These are phyloP conservation scores for Heliconius aoede DNA, from an alignment of 2,888 invertebrate species.

Conservation along the genomic window DNA sequence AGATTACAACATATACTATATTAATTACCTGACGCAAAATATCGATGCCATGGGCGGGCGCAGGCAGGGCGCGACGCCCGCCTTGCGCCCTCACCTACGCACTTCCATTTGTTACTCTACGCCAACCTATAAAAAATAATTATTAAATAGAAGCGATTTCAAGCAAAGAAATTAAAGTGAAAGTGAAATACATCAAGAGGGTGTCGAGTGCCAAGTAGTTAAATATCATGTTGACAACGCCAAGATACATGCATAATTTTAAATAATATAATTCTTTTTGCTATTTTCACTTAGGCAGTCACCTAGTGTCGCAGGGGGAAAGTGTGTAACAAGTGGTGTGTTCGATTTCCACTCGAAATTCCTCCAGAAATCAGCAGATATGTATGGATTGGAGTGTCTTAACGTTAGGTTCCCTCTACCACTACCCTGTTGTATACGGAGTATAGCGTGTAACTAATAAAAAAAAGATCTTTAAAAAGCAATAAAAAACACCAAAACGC, in stretches of 20 bases:
- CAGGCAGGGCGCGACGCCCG: constrained; percentile 76
- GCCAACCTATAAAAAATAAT: constrained; percentile 59
- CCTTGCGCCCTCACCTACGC: constrained; percentile 78
- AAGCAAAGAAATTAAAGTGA: neutral
- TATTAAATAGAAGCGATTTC: neutral
- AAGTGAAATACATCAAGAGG: neutral
- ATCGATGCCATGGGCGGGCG: constrained; percentile 80
- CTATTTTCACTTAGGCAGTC: no score
- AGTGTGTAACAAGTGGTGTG: no score
- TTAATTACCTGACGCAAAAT: constrained; percentile 65
- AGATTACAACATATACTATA: neutral
- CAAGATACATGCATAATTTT: neutral
- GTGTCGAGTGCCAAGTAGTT: neutral
- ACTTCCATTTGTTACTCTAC: constrained; percentile 66
- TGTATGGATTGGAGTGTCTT: no score
- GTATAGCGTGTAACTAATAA: no score
- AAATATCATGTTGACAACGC: neutral
- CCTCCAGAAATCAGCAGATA: no score
- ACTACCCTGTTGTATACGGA: no score
- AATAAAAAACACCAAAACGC: neutral
- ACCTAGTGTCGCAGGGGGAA: no score
- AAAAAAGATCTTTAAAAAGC: neutral
- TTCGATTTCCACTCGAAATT: no score
- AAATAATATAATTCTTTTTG: neutral
- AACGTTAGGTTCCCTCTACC: no score